Evolutionary conservation across 2,113 vertebrate species (phyloP), one percentile per base, ranked within the genome.

Genomic region (Rhagologus leucostigma): DNA sequence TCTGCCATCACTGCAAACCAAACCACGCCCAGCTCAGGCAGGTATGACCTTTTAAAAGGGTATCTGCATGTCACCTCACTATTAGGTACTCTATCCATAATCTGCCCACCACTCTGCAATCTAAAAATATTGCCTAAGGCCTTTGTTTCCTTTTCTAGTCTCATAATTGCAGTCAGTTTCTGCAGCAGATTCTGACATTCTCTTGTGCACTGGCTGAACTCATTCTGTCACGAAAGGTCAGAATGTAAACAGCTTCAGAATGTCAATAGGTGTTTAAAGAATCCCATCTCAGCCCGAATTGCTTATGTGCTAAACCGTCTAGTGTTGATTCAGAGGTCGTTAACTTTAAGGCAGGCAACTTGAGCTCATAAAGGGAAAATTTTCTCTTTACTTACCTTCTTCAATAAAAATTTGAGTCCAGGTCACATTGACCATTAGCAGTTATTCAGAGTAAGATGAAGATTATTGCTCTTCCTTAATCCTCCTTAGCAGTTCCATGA

Each of bases 171-270:
- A 89, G 87, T 81, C 65, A 49, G 64, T 85, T 82, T 86, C 27
- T 95, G 15, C 44, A 84, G 41, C 65, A 29, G 32, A 80, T 62
- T 71, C 73, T 95, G 81, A 53, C 81, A 87, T 96, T 95, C 71
- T 85, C 60, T 11, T 64, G 39, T 69, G 91, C 84, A 42, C 55
- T 86, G 75, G 22, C 65, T 97, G 94, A 90, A 96, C 81, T 96
- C 69, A 87, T 95, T 97, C 81, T 96, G 75, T 96, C 90, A 87
- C 29, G 30, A 97, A 97, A 97, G 91, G 70, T 96, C 87, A 96
- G 62, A 85, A 95, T 42, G 65, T 23, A 94, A 97, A 94, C 67
- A 50, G 80, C 63, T 92, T 64, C 80, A 76, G 86, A 97, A 96
- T 97, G 96, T 82, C 94, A 95, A 81, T 84, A 95, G 63, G 41